These are phyloP conservation scores for Gallinago paraguaiae DNA, from an alignment of 2,113 vertebrate genomes.

Conservation along the genomic window DNA sequence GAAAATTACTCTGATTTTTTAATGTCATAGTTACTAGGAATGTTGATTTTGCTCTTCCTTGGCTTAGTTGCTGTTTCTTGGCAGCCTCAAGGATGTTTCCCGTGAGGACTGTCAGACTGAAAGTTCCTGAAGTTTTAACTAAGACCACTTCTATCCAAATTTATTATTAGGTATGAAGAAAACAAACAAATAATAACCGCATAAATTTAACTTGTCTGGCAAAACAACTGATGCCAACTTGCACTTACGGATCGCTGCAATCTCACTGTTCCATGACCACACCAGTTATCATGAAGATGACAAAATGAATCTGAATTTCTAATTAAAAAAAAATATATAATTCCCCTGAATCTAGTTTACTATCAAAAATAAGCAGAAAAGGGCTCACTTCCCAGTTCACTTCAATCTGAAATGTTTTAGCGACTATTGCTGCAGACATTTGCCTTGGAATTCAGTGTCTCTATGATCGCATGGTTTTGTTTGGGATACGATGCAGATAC, in stretches of 20 bases:
- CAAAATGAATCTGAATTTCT: neutral
- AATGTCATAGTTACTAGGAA: neutral
- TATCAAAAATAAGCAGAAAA: neutral
- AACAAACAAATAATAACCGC: neutral
- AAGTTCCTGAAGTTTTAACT: neutral
- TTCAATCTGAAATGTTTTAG: neutral
- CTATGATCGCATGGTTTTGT: neutral
- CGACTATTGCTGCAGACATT: neutral
- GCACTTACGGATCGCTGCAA: neutral
- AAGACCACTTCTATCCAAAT: neutral
- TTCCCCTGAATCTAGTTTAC: neutral
- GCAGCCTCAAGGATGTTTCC: neutral
- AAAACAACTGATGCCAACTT: neutral
- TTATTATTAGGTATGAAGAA: neutral
- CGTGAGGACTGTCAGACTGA: neutral
- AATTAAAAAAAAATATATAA: neutral
- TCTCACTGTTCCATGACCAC: neutral
- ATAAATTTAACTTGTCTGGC: neutral
- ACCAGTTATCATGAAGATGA: neutral
- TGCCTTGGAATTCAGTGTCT: neutral
- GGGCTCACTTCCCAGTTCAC: neutral
- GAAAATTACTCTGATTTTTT: slow-evolving; percentile 1
- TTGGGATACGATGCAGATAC: neutral
- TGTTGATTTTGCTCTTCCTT: neutral
- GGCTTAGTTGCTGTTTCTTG: neutral